Conservation (phyloP, 2,113 vertebrate species). For the Myocastor coypus region DNA sequence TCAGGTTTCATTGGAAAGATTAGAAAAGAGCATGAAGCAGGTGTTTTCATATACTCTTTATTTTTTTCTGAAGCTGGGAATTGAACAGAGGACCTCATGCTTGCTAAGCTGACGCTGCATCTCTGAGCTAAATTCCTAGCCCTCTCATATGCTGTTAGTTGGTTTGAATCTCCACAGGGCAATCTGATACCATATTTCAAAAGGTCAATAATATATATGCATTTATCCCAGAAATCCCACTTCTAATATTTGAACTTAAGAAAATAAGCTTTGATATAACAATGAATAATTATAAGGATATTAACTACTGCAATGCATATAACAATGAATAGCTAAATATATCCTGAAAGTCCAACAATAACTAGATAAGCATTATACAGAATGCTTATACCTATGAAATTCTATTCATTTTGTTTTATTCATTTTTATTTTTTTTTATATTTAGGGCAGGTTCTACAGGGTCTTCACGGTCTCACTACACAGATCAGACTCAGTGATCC, state of each 20-base stretch:
- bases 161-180: not conserved
- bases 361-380: not conserved
- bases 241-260: not conserved
- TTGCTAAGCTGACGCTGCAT: no score
- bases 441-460: no score
- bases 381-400: not conserved
- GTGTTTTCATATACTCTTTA: not conserved
- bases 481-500: no score
- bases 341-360: not conserved
- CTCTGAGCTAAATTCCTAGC: no score
- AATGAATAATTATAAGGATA: not conserved
- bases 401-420: not conserved
- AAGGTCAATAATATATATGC: constrained; percentile 20
- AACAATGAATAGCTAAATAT: not conserved
- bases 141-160: not conserved
- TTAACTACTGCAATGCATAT: not conserved
- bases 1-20: not conserved
- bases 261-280: constrained; percentile 3
- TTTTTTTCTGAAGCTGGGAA: no score
- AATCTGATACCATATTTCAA: not conserved
- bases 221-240: not conserved
- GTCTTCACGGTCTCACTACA: no score
- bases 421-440: no score
- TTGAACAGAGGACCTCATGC: no score
- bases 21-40: not conserved